A percentile compares a stretch with the other conserved stretches of the same genome.
Evolutionary conservation across 2,113 vertebrate genomes (phyloP).

Genomic region (Peucedramus taeniatus): DNA sequence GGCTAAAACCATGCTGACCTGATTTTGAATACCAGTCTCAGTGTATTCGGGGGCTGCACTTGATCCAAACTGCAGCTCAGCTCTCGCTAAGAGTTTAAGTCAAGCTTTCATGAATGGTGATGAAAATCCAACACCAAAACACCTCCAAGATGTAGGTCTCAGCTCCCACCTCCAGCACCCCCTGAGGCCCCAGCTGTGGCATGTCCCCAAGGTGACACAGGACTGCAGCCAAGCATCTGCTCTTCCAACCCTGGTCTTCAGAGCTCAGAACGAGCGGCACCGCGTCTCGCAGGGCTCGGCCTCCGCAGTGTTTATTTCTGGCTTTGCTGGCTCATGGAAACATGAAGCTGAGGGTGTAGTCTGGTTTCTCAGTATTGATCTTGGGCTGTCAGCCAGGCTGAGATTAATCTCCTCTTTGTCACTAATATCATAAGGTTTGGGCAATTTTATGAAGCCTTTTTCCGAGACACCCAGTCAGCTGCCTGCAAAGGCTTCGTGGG

Average conservation of each 20-base stretch:
- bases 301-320: slow-evolving; percentile 20
- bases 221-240: neutral
- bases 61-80: neutral
- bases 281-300: neutral
- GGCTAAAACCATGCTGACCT: neutral
- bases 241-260: neutral
- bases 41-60: neutral
- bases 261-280: neutral
- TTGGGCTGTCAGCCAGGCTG: slow-evolving; percentile 32
- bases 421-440: slow-evolving; percentile 16
- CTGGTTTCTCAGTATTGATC: slow-evolving; percentile 46
- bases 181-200: neutral
- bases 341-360: slow-evolving; percentile 16
- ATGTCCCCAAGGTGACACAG: neutral
- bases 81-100: neutral
- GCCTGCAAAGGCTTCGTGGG: neutral
- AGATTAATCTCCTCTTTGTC: slow-evolving; percentile 26
- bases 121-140: neutral
- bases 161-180: neutral
- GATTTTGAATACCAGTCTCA: neutral
- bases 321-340: slow-evolving; percentile 43
- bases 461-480: neutral
- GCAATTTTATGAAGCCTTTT: neutral
- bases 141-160: neutral
- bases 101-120: rapidly evolving